Conservation (phyloP, 2,797 vertebrate genomes). For the Sebastes nivosus region DNA sequence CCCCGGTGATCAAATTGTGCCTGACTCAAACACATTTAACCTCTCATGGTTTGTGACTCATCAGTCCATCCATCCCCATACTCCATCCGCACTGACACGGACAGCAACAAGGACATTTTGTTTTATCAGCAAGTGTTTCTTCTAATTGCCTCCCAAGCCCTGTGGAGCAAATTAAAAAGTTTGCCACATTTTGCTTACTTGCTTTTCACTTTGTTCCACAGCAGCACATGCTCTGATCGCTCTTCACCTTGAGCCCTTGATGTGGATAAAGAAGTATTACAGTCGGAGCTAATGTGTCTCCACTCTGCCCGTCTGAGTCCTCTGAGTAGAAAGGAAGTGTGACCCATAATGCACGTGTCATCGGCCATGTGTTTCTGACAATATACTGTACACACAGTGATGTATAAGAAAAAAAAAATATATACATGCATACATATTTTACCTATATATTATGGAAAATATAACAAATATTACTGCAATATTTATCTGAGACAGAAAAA, state of each 20-base stretch:
- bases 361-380: background rate
- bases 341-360: background rate
- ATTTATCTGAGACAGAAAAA: background rate
- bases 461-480: background rate
- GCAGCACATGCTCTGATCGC: conserved; percentile 1
- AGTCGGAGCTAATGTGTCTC: background rate
- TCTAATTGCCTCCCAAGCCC: conserved; percentile 56
- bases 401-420: too few relatives aligned
- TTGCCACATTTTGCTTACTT: conserved; percentile 40
- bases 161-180: conserved; percentile 65
- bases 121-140: conserved; percentile 53
- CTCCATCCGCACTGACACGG: background rate
- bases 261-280: conserved; percentile 19
- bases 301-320: background rate
- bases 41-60: conserved; percentile 17
- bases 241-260: background rate
- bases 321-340: background rate
- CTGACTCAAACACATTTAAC: conserved; percentile 7
- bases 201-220: conserved; percentile 33
- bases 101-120: conserved; percentile 38
- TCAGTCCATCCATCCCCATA: conserved; percentile 8
- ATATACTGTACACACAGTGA: too few relatives aligned
- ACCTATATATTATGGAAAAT: background rate
- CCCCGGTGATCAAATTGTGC: background rate
- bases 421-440: background rate